phyloP scores from a whole-genome alignment of 2,113 vertebrate species.

The Narcine bancroftii region DNA sequence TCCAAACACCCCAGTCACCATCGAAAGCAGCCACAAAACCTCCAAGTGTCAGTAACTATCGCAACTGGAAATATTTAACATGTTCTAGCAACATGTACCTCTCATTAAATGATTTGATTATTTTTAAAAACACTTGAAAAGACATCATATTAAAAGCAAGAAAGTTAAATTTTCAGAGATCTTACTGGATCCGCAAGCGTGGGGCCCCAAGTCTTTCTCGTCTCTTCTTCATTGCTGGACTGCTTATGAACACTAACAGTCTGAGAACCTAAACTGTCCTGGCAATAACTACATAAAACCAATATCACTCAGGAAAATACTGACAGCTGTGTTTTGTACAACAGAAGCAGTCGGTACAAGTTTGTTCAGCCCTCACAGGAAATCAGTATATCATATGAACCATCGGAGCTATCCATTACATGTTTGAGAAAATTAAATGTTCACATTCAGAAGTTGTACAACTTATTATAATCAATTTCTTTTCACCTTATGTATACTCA shows the following conservation, averaged over 20 bases:
- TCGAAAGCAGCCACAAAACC: neutral
- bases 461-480: neutral
- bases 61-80: neutral
- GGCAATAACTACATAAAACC: neutral
- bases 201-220: slow-evolving; percentile 74
- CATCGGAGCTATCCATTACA: neutral
- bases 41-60: neutral
- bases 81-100: neutral
- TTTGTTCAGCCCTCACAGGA: slow-evolving; percentile 20
- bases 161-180: slow-evolving; percentile 41
- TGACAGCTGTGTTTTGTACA: slow-evolving; percentile 23
- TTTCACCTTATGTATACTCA: neutral
- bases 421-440: neutral
- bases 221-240: slow-evolving; percentile 80
- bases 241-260: slow-evolving; percentile 27
- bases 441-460: neutral
- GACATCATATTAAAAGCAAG: neutral
- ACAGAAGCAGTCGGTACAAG: slow-evolving; percentile 11
- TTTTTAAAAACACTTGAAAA: slow-evolving; percentile 35
- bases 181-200: slow-evolving; percentile 87
- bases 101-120: neutral
- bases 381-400: slow-evolving; percentile 15
- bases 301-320: slow-evolving; percentile 26
- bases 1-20: neutral
- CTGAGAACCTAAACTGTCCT: neutral